Conservation (phyloP, 2,888 invertebrate species). For the Mycalesis mineus region DNA sequence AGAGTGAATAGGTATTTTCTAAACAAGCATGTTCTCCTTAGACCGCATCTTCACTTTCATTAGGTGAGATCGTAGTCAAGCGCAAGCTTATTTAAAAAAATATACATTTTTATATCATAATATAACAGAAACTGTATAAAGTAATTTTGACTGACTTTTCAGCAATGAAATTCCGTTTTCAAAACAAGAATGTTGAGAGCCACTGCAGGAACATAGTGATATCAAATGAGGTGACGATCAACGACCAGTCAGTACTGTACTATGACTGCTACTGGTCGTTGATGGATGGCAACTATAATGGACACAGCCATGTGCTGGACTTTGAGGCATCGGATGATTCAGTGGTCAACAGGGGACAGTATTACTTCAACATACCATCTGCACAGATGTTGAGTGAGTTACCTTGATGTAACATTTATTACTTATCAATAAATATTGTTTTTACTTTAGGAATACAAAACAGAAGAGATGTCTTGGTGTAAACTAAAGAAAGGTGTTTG, state of each 20-base stretch:
- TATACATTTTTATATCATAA: no score
- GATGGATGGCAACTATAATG: constrained; percentile 47
- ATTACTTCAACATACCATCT: constrained; percentile 66
- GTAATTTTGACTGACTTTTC: no score
- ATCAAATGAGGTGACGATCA: constrained; percentile 55
- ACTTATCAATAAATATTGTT: no score
- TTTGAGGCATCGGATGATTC: constrained; percentile 63
- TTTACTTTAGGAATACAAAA: no score
- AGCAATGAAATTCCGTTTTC: constrained; percentile 71
- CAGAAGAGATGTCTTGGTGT: no score
- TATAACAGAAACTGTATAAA: no score
- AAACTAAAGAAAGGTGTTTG: no score
- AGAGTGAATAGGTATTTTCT: no score
- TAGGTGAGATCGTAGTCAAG: no score
- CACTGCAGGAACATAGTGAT: constrained; percentile 66
- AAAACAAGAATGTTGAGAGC: constrained; percentile 44
- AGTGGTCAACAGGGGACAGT: constrained; percentile 57
- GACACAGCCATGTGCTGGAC: constrained; percentile 60
- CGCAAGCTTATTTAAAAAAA: no score
- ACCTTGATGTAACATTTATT: background rate
- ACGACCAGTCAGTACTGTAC: constrained; percentile 62
- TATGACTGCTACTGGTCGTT: constrained; percentile 69
- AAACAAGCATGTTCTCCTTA: no score
- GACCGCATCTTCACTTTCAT: no score
- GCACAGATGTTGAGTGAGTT: constrained; percentile 66